phyloP scores from a whole-genome alignment of 1,140 invertebrate species.

The Pteromalus puparum region DNA sequence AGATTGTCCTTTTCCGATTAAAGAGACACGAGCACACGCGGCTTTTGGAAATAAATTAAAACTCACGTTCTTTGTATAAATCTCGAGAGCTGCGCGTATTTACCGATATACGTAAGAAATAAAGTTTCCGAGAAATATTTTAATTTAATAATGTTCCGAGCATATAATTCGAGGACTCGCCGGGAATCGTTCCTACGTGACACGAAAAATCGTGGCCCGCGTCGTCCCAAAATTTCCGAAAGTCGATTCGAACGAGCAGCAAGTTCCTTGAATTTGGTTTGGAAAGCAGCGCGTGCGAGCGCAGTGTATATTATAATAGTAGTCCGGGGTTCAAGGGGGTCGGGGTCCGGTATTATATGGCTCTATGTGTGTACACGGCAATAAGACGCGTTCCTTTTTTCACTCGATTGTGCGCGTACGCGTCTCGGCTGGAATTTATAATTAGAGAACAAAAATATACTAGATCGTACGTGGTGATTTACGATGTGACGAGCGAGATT shows the following conservation, averaged over 20 bases:
- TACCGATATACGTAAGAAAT: slow-evolving; percentile 5
- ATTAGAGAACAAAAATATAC: slow-evolving; percentile 50
- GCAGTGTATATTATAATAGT: no score
- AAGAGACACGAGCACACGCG: neutral
- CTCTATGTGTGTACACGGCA: neutral
- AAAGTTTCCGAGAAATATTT: slow-evolving; percentile 41
- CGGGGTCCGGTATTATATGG: slow-evolving; percentile 30
- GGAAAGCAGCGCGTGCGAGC: slow-evolving; percentile 54
- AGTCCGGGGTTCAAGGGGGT: slow-evolving; percentile 55
- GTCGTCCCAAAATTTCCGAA: slow-evolving; percentile 57
- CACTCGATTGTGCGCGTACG: slow-evolving; percentile 37
- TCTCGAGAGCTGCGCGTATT: neutral
- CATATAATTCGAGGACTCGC: slow-evolving; percentile 47
- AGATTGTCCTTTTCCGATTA: neutral
- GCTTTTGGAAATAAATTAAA: slow-evolving; percentile 17
- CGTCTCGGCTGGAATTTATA: slow-evolving; percentile 52
- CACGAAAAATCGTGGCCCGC: slow-evolving; percentile 55
- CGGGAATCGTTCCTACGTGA: slow-evolving; percentile 58
- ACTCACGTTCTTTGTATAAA: neutral
- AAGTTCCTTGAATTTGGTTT: slow-evolving; percentile 59
- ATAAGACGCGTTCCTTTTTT: slow-evolving; percentile 35
- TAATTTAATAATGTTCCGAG: slow-evolving; percentile 42
- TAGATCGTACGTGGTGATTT: slow-evolving; percentile 43
- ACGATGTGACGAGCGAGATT: neutral
- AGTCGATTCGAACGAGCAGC: slow-evolving; percentile 61